Conservation (phyloP, 2,797 vertebrate genomes). For the Pelodytes ibericus region DNA sequence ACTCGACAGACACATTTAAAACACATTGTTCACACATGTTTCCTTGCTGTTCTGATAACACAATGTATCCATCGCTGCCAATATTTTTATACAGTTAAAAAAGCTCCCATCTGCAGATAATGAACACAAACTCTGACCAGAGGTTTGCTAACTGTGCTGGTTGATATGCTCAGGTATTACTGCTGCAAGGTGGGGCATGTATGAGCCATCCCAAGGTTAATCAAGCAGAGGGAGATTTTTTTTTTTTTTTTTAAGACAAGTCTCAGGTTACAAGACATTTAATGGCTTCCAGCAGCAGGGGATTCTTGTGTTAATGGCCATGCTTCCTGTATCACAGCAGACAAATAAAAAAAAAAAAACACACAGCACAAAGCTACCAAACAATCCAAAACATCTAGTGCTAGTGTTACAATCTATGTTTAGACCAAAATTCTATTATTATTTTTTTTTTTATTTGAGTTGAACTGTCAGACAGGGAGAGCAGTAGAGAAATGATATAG, state of each 20-base stretch:
- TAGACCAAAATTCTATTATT: background rate
- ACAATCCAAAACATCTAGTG: background rate
- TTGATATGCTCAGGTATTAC: no score
- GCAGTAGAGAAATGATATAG: conserved; percentile 7
- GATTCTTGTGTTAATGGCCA: conserved; percentile 17
- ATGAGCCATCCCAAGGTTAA: conserved; percentile 20
- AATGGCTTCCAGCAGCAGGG: conserved; percentile 45
- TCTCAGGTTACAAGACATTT: conserved; percentile 47
- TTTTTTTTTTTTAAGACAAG: conserved; percentile 14
- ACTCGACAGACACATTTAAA: no score
- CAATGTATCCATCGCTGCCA: no score
- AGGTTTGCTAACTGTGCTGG: no score
- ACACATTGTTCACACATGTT: no score
- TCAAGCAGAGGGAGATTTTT: conserved; percentile 9
- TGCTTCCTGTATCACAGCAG: conserved; percentile 32
- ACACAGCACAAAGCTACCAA: background rate
- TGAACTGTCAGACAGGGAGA: background rate
- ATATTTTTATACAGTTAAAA: no score
- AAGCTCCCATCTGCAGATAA: no score
- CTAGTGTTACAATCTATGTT: background rate
- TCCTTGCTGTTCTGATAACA: no score
- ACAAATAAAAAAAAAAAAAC: background rate
- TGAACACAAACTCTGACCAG: no score
- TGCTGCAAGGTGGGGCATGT: background rate
- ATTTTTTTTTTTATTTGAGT: background rate